Conservation (phyloP, 2,888 invertebrate genomes). For the Eilema sororculum region DNA sequence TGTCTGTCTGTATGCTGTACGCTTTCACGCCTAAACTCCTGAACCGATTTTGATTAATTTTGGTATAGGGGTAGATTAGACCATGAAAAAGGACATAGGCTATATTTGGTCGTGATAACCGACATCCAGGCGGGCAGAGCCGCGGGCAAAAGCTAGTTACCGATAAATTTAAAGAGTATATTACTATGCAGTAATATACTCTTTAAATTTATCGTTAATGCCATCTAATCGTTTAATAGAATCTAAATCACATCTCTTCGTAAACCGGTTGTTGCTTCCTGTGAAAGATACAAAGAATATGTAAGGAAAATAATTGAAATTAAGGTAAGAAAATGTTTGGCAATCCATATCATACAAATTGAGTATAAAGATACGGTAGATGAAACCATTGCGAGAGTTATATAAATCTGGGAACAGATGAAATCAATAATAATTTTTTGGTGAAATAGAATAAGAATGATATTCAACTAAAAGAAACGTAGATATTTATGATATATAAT, state of each 20-base stretch:
- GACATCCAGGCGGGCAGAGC: too few relatives aligned
- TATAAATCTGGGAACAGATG: neutral
- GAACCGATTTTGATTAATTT: too few relatives aligned
- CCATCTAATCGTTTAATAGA: neutral
- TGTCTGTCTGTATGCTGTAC: too few relatives aligned
- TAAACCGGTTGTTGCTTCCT: conserved; percentile 10
- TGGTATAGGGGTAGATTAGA: too few relatives aligned
- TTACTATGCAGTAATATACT: neutral
- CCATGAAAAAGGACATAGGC: too few relatives aligned
- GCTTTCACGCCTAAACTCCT: too few relatives aligned
- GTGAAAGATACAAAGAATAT: neutral
- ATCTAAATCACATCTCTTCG: neutral
- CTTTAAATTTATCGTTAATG: neutral
- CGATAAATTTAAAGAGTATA: too few relatives aligned
- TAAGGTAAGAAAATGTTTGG: neutral
- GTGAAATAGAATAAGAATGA: neutral
- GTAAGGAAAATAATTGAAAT: neutral
- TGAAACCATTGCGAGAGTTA: neutral
- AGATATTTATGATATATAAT: too few relatives aligned
- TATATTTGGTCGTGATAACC: too few relatives aligned
- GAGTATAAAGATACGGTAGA: neutral
- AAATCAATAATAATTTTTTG: neutral
- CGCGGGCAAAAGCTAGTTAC: too few relatives aligned
- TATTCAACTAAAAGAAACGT: neutral
- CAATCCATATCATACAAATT: neutral